Percentiles rank a stretch among this genome's conserved stretches.
Evolutionary conservation across 1,140 invertebrate species (phyloP).

Genomic region (Babylonia areolata): DNA sequence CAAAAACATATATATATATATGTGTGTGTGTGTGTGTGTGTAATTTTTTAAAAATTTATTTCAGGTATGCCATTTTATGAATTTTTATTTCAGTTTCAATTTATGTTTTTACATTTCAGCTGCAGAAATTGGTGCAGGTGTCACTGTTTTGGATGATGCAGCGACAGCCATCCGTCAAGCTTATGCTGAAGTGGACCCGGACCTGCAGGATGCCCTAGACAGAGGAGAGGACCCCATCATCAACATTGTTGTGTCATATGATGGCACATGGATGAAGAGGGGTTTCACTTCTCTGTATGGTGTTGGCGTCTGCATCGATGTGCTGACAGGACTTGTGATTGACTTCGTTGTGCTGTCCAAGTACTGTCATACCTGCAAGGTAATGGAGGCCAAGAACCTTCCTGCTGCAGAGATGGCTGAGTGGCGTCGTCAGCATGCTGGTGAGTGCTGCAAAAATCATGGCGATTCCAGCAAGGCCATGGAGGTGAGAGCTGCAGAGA

Average conservation of each 20-base stretch:
- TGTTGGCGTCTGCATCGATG: neutral
- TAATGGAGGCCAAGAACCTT: neutral
- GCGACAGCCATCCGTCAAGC: too few relatives aligned
- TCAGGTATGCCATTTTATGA: too few relatives aligned
- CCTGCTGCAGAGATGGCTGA: neutral
- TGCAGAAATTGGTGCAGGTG: too few relatives aligned
- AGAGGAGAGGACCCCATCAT: too few relatives aligned
- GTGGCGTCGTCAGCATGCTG: neutral
- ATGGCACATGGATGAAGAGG: constrained; percentile 28
- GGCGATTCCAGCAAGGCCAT: neutral
- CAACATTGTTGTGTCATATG: neutral
- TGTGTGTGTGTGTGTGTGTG: too few relatives aligned
- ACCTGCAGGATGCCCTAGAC: too few relatives aligned
- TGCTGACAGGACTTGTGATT: neutral
- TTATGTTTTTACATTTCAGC: too few relatives aligned
- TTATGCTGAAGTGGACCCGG: too few relatives aligned
- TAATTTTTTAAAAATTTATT: too few relatives aligned
- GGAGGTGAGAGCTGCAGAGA: neutral
- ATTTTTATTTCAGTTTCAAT: too few relatives aligned
- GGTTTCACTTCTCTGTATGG: constrained; percentile 28
- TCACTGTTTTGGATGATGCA: too few relatives aligned
- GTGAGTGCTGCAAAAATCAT: neutral
- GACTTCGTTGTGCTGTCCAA: neutral
- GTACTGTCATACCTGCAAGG: constrained; percentile 14
- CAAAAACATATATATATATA: too few relatives aligned